Base-by-base conservation (phyloP, 1,140 invertebrate genomes). In the Maniola jurtina region DNA sequence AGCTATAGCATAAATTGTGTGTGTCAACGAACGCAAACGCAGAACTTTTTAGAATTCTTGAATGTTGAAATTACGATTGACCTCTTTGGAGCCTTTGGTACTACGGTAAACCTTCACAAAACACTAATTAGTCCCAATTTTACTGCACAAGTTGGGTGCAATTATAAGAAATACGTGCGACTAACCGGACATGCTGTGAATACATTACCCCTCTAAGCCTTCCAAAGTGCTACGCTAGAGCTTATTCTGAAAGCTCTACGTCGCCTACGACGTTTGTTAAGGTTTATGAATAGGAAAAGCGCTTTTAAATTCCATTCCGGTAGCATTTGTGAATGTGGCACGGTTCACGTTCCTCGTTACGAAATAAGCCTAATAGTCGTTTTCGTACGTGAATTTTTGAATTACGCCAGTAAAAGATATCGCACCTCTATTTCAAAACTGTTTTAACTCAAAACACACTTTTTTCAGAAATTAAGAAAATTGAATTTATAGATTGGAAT, bases 211-310 rank as follows among this genome's bases (percentile, higher is more conserved):
- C 42, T 45, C 42, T 45, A 45, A 45, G 13, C 42, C 13, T 45
- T 45, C 40, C 13, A n/a, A 45, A 45, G 42, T 45, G 42, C 42
- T 45, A 45, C 42, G 10, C 5, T n/a, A 13, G 1, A 45, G 42
- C 42, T 45, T 45, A 45, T n/a, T 45, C 42, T 11, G 9, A 45
- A n/a, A 45, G 42, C 42, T 45, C 42, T 45, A 13, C 42, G 13
- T n/a, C 42, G 42, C 42, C 42, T 45, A 1, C 9, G 42, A 13
- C 42, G 42, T 45, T 45, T 45, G 42, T 45, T 45, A 45, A 45
- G 42, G 42, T 45, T 45, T 45, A 45, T 45, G 42, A 45, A 45
- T 45, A 45, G 42, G 42, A 45, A 45, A 45, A n/a, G 42, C 42
- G 9, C 42, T 45, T 45, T 45, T 45, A 45, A 45, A 45, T 45